These are phyloP conservation scores for Poecile atricapillus DNA, from an alignment of 2,113 vertebrate species.

Conservation along the genomic window DNA sequence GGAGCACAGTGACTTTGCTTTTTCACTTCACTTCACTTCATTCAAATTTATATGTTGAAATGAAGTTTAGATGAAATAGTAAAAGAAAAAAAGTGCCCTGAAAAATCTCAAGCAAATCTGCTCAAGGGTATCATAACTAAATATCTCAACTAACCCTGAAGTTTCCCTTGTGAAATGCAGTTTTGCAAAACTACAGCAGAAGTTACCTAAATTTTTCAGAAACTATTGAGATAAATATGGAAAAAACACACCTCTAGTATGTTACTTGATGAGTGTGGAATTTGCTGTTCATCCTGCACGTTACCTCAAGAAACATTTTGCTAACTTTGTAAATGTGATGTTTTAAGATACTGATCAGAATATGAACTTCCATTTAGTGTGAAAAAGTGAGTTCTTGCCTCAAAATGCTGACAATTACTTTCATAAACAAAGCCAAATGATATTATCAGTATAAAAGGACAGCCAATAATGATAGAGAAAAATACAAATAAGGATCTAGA, in stretches of 20 bases:
- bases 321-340: neutral
- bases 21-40: neutral
- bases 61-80: neutral
- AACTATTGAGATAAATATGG: neutral
- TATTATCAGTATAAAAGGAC: neutral
- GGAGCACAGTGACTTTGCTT: neutral
- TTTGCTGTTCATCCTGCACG: neutral
- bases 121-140: neutral
- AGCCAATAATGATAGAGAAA: neutral
- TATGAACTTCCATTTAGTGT: neutral
- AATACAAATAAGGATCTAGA: neutral
- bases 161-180: neutral
- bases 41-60: neutral
- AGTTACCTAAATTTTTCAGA: neutral
- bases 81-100: rapidly evolving
- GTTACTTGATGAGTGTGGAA: neutral
- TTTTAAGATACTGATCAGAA: neutral
- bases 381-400: neutral
- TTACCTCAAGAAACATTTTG: neutral
- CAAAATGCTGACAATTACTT: neutral
- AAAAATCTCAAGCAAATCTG: neutral
- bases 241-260: neutral
- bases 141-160: neutral
- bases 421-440: neutral
- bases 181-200: neutral